Evolutionary conservation across 2,113 vertebrate species (phyloP).

Genomic region (Triplophysa tibetana): DNA sequence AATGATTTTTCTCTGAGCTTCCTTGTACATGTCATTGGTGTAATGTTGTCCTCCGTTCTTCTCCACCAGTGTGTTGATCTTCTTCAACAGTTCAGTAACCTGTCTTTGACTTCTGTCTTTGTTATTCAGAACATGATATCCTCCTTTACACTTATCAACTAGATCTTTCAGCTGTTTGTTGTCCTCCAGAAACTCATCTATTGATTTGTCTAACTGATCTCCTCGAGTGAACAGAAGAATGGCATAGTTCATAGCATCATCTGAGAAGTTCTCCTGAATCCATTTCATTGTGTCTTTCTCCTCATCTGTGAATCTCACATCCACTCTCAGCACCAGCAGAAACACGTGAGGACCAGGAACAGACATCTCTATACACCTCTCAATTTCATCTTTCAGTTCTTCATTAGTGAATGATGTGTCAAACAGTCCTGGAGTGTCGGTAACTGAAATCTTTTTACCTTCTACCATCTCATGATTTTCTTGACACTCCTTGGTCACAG

Average conservation of each 20-base stretch:
- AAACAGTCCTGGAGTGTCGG: conserved; percentile 75
- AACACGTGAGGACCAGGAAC: conserved; percentile 71
- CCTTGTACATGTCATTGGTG: conserved; percentile 65
- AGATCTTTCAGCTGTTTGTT: conserved; percentile 63
- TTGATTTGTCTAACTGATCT: conserved; percentile 65
- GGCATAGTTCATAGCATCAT: conserved; percentile 67
- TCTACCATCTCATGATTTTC: neutral
- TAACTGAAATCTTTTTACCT: conserved; percentile 57
- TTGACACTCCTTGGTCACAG: neutral
- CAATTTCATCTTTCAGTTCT: conserved; percentile 62
- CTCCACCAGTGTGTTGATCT: conserved; percentile 66
- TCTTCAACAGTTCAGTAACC: conserved; percentile 63
- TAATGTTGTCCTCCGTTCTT: conserved; percentile 67
- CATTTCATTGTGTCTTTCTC: conserved; percentile 67
- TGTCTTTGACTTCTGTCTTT: conserved; percentile 59
- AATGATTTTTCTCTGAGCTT: conserved; percentile 33
- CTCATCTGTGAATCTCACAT: conserved; percentile 67
- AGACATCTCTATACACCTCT: conserved; percentile 65
- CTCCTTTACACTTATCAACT: conserved; percentile 61
- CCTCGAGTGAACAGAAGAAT: conserved; percentile 72
- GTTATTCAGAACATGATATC: conserved; percentile 72
- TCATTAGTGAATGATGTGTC: conserved; percentile 58
- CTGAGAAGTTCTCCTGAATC: conserved; percentile 74
- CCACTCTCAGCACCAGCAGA: conserved; percentile 69
- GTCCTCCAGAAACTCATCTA: conserved; percentile 56